These are phyloP conservation scores for Drosophila obscura DNA, from an alignment of 1,140 invertebrate species.

Conservation along the genomic window DNA sequence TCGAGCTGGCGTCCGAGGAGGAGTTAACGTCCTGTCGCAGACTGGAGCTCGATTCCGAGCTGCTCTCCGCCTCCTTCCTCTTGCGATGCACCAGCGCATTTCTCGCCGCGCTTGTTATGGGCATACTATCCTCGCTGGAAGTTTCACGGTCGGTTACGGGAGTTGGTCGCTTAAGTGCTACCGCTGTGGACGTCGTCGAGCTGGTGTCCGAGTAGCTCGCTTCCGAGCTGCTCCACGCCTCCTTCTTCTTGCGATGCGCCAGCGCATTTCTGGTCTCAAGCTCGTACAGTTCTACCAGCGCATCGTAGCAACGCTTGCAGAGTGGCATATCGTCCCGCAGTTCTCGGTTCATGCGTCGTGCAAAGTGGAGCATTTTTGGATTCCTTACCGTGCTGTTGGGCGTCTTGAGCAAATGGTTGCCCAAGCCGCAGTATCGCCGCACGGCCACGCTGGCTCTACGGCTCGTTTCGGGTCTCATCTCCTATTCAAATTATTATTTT, in stretches of 20 bases:
- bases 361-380: neutral
- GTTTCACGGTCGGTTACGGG: neutral
- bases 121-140: neutral
- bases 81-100: no score
- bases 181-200: neutral
- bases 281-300: conserved; percentile 15
- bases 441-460: no score
- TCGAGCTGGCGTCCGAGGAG: no score
- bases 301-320: conserved; percentile 27
- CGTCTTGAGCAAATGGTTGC: no score
- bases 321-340: conserved; percentile 8
- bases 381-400: neutral
- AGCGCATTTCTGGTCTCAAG: conserved; percentile 23
- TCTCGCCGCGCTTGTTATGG: neutral
- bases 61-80: no score
- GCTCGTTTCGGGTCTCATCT: no score
- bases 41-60: conserved; percentile 6
- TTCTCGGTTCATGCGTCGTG: no score
- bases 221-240: conserved; percentile 33
- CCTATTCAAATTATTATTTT: no score
- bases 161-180: neutral
- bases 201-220: conserved; percentile 2
- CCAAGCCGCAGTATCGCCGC: no score
- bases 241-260: neutral
- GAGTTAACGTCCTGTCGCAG: conserved; percentile 10